Evolutionary conservation across 30 jellyfish, hydroid and myxozoan species (phyloP), one percentile per base, ranked within the genome.

Genomic region (Catostylus mosaicus): DNA sequence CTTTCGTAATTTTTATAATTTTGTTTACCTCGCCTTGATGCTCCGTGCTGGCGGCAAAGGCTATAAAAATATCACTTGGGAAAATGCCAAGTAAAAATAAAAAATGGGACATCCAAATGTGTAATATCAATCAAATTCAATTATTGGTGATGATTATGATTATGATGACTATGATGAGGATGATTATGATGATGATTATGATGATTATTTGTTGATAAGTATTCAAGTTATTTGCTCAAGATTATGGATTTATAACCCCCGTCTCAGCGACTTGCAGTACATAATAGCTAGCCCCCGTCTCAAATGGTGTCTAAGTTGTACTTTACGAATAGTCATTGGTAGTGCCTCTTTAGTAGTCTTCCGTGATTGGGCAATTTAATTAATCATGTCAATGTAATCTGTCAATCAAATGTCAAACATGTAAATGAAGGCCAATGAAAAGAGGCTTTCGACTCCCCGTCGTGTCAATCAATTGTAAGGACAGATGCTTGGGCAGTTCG

Each of bases 361-460:
- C 77, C 82, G 87, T 88, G 91, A 88, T 88, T 88, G 97, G 97
- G 71, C 90, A 88, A 88, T 80, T 80, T 73, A 64, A 79, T 88
- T 80, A 88, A 88, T 88, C 88, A 62, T 79, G 84, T 88, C 88
- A 88, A 70, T 51, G 85, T 61, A 62, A 88, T 66, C 91, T 70
- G 96, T 78, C 97, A 88, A 88, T 73, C 97, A 88, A 34, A 84
- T 78, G 96, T 88, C 97, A 88, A 88, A 40, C 93, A 69, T 69
- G 67, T 73, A 81, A 87, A 88, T 80, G 88, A 81, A 75, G 77
- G 83, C 96, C 96, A 88, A 88, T 88, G 85, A 88, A 69, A 77
- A 36, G 87, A 67, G 93, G 89, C 84, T 80, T 88, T 88, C 33
- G 77, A 73, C 97, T 47, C 97, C 97, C 97, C 89, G 91, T 80